Base-by-base conservation (phyloP, 2,113 vertebrate species). In the Canis aureus region DNA sequence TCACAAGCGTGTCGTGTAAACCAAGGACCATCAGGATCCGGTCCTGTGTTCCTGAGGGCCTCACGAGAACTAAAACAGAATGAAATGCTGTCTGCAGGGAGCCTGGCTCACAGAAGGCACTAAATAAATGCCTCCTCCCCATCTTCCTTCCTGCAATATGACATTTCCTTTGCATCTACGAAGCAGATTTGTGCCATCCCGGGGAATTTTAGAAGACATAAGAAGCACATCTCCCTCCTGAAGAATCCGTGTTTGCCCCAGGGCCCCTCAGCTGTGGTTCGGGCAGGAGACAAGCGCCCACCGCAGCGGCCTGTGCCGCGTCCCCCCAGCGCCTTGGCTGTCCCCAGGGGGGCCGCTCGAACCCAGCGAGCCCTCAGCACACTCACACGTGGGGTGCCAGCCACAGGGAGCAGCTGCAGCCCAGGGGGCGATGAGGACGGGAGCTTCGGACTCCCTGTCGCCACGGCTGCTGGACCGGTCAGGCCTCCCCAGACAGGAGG, bases 81-180 rank as follows among this genome's bases (percentile, higher is more conserved):
- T 0, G 22, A 53, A 2, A 7, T 0, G 15, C 11, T 11, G 7
- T 6, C 5, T 9, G 59, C 12, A 53, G 25, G 49, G 59, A 67
- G 32, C 51, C 49, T 11, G 17, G 78, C 38, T 87, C 67, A 5
- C 10, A 3, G 23, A 1, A 59, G 43, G 57, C 12, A 20, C 74
- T 51, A 15, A 11, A 19, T 17, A 22, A 5, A 29, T 10, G 87
- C 57, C 78, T 16, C 91, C 74, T 38, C 60, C 81, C 32, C 27
- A 0, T 11, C 59, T 76, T 29, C 51, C 79, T 38, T 62, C 92
- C 91, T 35, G 29, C 57, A 79, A 32, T 9, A 5, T 51, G 85
- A 86, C 92, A 84, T 83, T 94, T 91, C 69, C 20, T 74, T 74
- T 59, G 85, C 55, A 67, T 90, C 83, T 29, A 53, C 81, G 85